These are phyloP conservation scores for Etheostoma perlongum DNA, from an alignment of 2,797 vertebrate genomes.

Conservation along the genomic window DNA sequence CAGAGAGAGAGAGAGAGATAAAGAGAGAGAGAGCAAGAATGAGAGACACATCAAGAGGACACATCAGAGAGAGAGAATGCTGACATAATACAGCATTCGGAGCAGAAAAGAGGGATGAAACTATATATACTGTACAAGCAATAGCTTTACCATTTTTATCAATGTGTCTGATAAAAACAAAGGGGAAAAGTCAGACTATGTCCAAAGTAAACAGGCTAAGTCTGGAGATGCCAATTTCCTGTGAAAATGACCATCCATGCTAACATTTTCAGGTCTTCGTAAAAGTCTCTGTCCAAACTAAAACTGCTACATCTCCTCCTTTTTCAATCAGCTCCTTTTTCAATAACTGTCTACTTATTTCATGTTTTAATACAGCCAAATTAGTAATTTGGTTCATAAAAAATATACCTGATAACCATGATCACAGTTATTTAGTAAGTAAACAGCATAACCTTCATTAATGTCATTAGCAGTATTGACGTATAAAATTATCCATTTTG, in stretches of 20 bases:
- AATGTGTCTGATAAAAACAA: not conserved
- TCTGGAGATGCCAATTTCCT: not conserved
- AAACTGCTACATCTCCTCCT: not conserved
- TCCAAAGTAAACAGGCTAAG: not conserved
- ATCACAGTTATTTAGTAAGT: not conserved
- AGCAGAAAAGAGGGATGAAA: conserved; percentile 15
- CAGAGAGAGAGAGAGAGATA: conserved; percentile 44
- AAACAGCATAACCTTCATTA: not conserved
- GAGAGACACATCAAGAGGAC: conserved; percentile 4
- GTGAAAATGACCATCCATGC: not conserved
- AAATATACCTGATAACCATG: too few species aligned
- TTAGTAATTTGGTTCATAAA: not conserved
- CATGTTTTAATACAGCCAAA: not conserved
- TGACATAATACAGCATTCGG: conserved; percentile 5
- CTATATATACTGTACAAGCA: not conserved
- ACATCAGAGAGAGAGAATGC: conserved; percentile 26
- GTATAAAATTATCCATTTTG: not conserved
- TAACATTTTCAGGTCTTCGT: not conserved
- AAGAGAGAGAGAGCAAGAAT: conserved; percentile 13
- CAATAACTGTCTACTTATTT: not conserved
- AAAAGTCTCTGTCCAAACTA: not conserved
- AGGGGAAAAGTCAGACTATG: not conserved
- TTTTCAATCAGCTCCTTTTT: not conserved
- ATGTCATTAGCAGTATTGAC: not conserved
- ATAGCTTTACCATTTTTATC: conserved; percentile 16